Conservation (phyloP, 2,888 invertebrate genomes). For the Sisyra nigra region DNA sequence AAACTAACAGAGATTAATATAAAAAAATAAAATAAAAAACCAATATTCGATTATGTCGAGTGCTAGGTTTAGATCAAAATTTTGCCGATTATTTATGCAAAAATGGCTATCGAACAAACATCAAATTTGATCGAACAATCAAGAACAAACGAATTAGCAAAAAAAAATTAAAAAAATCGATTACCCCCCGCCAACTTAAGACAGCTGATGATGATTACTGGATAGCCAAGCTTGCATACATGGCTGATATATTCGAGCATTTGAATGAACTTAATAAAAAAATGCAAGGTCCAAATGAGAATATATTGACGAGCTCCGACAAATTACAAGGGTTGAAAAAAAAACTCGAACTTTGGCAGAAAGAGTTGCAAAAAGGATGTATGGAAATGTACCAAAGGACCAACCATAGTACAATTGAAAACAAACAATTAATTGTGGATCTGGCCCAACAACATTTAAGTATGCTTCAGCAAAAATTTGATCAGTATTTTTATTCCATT, state of each 20-base stretch:
- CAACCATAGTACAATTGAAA: conserved; percentile 11
- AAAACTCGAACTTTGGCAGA: neutral
- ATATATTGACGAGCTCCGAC: conserved; percentile 1
- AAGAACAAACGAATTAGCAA: too few relatives aligned
- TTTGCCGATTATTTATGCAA: too few relatives aligned
- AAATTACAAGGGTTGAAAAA: too few relatives aligned
- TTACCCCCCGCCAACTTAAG: too few relatives aligned
- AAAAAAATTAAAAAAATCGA: too few relatives aligned
- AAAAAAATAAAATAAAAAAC: neutral
- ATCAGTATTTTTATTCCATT: conserved; percentile 12
- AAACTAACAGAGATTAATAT: too few relatives aligned
- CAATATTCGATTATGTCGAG: too few relatives aligned
- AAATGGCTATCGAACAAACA: too few relatives aligned
- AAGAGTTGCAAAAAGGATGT: conserved; percentile 11
- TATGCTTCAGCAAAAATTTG: conserved; percentile 11
- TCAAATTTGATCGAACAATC: too few relatives aligned
- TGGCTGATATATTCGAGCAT: conserved; percentile 13
- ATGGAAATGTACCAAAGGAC: conserved; percentile 9
- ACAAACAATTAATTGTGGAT: conserved; percentile 12
- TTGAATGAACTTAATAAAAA: neutral
- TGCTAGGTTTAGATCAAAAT: too few relatives aligned
- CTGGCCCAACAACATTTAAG: conserved; percentile 11
- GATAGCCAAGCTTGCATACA: conserved; percentile 9
- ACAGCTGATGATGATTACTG: too few relatives aligned
- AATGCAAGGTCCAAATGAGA: conserved; percentile 2